Evolutionary conservation across 2,888 invertebrate species (phyloP).

Genomic region (Phalangium opilio): DNA sequence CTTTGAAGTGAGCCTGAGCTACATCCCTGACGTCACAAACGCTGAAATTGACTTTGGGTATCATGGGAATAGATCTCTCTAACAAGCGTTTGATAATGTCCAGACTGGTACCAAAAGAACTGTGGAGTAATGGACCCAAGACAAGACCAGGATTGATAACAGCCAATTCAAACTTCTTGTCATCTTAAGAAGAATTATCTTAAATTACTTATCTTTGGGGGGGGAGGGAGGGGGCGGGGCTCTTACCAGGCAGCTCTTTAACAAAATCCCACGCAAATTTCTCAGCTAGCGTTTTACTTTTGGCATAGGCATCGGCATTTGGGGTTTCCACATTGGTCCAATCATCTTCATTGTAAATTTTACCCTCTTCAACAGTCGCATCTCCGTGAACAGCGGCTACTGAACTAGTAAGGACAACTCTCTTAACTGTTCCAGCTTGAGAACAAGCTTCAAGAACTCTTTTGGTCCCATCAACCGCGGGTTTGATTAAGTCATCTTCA

Average conservation of each 20-base stretch:
- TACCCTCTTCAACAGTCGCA: slow-evolving; percentile 23
- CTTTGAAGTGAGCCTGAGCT: slow-evolving; percentile 36
- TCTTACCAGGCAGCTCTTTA: slow-evolving; percentile 24
- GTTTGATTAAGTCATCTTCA: slow-evolving; percentile 31
- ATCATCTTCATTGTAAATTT: slow-evolving; percentile 28
- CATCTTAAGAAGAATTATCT: slow-evolving; percentile 17
- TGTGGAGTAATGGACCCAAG: slow-evolving; percentile 34
- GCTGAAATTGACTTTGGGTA: slow-evolving; percentile 33
- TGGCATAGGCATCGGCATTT: slow-evolving; percentile 27
- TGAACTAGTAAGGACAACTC: slow-evolving; percentile 38
- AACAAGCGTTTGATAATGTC: slow-evolving; percentile 28
- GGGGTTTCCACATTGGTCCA: slow-evolving; percentile 27
- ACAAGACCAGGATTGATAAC: slow-evolving; percentile 38
- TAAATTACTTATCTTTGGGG: background rate
- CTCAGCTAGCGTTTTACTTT: slow-evolving; percentile 36
- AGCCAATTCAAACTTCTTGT: slow-evolving; percentile 35
- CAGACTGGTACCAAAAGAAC: slow-evolving; percentile 19
- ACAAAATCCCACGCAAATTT: slow-evolving; percentile 38
- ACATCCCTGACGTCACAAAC: slow-evolving; percentile 40
- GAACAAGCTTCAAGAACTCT: slow-evolving; percentile 35
- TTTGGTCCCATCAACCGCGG: slow-evolving; percentile 36
- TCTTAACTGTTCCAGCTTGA: slow-evolving; percentile 32
- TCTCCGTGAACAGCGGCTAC: slow-evolving; percentile 32
- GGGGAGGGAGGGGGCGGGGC: background rate
- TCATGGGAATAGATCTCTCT: slow-evolving; percentile 29